phyloP scores from a whole-genome alignment of 2,113 vertebrate genomes.

The Ictalurus furcatus region DNA sequence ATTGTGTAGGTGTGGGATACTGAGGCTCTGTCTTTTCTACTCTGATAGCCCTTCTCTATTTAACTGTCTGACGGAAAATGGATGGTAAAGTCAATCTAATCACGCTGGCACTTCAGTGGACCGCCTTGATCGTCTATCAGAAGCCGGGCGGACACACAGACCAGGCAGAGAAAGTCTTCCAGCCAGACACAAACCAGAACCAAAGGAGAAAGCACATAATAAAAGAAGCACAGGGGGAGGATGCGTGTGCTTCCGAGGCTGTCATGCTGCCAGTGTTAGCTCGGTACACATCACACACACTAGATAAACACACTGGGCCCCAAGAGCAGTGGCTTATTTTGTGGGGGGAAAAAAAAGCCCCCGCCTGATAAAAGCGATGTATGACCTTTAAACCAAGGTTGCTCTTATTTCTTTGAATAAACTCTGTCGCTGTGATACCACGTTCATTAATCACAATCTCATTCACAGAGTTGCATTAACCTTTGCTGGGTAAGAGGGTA shows the following conservation, averaged over 20 bases:
- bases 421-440: slow-evolving; percentile 25
- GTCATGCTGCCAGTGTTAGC: slow-evolving; percentile 62
- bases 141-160: slow-evolving; percentile 41
- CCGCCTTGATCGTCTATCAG: slow-evolving; percentile 60
- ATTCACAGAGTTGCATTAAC: neutral
- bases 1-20: slow-evolving; percentile 62
- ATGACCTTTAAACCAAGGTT: slow-evolving; percentile 42
- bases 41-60: slow-evolving; percentile 53
- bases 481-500: neutral
- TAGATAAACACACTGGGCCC: slow-evolving; percentile 45
- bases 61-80: slow-evolving; percentile 53
- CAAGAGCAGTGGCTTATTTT: neutral
- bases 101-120: slow-evolving; percentile 61
- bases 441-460: slow-evolving; percentile 20
- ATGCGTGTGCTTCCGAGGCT: slow-evolving; percentile 44
- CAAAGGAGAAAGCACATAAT: slow-evolving; percentile 41
- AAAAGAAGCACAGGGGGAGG: slow-evolving; percentile 45
- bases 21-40: slow-evolving; percentile 64
- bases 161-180: slow-evolving; percentile 24
- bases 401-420: slow-evolving; percentile 58
- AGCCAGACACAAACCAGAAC: slow-evolving; percentile 41
- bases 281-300: slow-evolving; percentile 59
- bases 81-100: slow-evolving; percentile 62
- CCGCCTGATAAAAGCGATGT: neutral
- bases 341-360: neutral